phyloP scores from a whole-genome alignment of 2,113 vertebrate genomes.

The Fregetta grallaria region DNA sequence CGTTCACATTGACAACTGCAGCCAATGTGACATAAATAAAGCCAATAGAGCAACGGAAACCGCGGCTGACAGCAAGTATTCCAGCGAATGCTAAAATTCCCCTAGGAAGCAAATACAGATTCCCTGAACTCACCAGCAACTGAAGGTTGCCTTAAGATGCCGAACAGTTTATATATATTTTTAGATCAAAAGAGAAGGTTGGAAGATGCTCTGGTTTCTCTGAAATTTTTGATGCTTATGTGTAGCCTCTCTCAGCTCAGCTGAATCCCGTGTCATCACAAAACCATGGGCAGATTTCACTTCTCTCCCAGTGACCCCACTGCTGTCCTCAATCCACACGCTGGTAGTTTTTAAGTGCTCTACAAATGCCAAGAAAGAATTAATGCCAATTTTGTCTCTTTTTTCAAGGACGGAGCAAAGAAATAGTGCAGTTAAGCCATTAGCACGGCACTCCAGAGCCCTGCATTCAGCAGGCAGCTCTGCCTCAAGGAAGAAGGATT shows the following conservation, averaged over 20 bases:
- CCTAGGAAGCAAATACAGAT: neutral
- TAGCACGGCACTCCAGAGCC: neutral
- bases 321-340: neutral
- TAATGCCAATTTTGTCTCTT: neutral
- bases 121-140: neutral
- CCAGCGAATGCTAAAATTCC: neutral
- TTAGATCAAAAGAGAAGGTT: conserved; percentile 40
- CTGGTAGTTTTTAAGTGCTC: neutral
- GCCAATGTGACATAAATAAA: neutral
- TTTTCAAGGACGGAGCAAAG: neutral
- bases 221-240: neutral
- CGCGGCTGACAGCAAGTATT: neutral
- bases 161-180: neutral
- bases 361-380: neutral
- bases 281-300: neutral
- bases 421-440: neutral
- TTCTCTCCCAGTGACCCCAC: neutral
- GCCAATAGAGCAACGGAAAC: neutral
- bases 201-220: neutral
- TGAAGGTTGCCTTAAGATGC: neutral
- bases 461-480: neutral
- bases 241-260: neutral
- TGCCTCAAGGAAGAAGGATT: neutral
- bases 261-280: neutral
- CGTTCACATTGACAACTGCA: neutral